These are phyloP conservation scores for Melanotaenia parkinsoni DNA, from an alignment of 2,797 vertebrate species.

Conservation along the genomic window DNA sequence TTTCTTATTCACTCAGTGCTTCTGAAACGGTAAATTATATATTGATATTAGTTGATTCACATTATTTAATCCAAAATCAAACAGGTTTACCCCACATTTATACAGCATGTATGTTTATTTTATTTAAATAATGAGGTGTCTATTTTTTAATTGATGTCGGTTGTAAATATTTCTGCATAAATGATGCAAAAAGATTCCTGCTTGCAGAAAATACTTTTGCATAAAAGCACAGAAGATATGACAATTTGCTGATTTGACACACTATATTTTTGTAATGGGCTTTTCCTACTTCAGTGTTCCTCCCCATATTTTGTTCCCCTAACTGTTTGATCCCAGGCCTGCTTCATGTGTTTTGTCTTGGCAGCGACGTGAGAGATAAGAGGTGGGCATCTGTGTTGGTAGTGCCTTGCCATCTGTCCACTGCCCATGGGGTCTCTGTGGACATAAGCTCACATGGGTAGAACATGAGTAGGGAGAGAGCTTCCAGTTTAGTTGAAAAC, in stretches of 20 bases:
- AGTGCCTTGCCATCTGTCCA: slow-evolving; percentile 77
- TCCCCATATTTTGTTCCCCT: slow-evolving; percentile 27
- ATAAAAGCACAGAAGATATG: neutral
- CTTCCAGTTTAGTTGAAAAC: slow-evolving; percentile 46
- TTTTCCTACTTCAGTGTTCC: slow-evolving; percentile 18
- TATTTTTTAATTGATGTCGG: neutral
- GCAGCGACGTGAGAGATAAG: slow-evolving; percentile 72
- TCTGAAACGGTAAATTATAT: neutral
- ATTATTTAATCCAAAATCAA: neutral
- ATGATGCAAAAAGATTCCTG: no score
- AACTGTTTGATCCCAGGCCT: slow-evolving; percentile 49
- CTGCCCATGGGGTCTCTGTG: slow-evolving; percentile 78
- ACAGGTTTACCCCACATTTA: neutral
- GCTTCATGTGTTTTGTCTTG: slow-evolving; percentile 74
- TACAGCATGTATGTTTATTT: neutral
- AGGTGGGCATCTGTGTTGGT: slow-evolving; percentile 80
- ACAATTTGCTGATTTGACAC: slow-evolving; percentile 33
- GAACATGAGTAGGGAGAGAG: slow-evolving; percentile 62
- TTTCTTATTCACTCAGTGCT: neutral
- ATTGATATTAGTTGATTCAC: neutral
- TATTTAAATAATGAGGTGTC: neutral
- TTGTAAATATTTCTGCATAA: no score
- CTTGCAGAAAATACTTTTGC: neutral
- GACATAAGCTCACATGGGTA: slow-evolving; percentile 76
- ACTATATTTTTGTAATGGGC: neutral